Percentiles rank a stretch among this genome's conserved stretches.
These are phyloP conservation scores for Hydrocynus forskahlii DNA, from an alignment of 2,797 vertebrate genomes.

Conservation along the genomic window DNA sequence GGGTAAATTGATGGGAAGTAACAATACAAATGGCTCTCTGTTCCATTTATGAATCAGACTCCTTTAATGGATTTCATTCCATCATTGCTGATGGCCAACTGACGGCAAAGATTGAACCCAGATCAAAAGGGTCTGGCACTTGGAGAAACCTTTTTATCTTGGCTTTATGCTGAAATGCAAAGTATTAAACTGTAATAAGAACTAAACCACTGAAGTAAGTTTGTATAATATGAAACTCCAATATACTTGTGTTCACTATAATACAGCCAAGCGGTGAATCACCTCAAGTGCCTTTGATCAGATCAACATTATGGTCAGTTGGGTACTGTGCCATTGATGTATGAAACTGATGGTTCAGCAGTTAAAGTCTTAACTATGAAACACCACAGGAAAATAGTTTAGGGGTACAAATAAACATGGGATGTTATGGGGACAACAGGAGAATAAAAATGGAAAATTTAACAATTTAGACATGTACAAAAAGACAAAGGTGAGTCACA, in stretches of 20 bases:
- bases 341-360: constrained; percentile 55
- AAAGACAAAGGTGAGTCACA: neutral
- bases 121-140: constrained; percentile 65
- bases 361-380: constrained; percentile 46
- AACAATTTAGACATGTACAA: constrained; percentile 2
- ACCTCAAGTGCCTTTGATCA: constrained; percentile 58
- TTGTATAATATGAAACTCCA: neutral
- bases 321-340: constrained; percentile 64
- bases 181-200: neutral
- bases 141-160: constrained; percentile 51
- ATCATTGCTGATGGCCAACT: constrained; percentile 73
- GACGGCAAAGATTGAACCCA: constrained; percentile 73
- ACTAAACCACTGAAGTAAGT: neutral
- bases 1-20: constrained; percentile 21
- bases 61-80: constrained; percentile 80
- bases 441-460: constrained; percentile 29
- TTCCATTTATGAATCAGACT: constrained; percentile 53
- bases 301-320: constrained; percentile 66
- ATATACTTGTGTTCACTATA: neutral
- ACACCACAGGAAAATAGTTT: neutral
- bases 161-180: neutral
- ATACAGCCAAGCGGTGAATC: constrained; percentile 64
- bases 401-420: constrained; percentile 13
- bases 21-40: constrained; percentile 1
- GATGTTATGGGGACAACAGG: constrained; percentile 30